A percentile compares a stretch with the other conserved stretches of the same genome.
Evolutionary conservation across 2,888 invertebrate genomes (phyloP).

Genomic region (Melieria crassipennis): DNA sequence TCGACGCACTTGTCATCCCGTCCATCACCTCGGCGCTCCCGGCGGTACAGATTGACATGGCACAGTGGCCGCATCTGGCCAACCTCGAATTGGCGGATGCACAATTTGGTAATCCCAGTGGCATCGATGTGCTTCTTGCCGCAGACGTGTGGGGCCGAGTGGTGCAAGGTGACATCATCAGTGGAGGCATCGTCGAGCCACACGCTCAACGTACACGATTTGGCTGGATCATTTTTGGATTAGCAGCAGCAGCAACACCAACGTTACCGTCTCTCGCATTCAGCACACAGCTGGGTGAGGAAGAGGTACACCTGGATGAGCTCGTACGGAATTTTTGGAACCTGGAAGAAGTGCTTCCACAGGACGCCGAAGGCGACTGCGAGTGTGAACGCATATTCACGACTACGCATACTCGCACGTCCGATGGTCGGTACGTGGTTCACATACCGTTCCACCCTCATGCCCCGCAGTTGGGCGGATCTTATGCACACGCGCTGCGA

Average conservation of each 20-base stretch:
- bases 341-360: conserved; percentile 22
- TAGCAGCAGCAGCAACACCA: conserved; percentile 15
- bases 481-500: conserved; percentile 14
- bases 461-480: conserved; percentile 15
- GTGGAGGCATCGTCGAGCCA: conserved; percentile 24
- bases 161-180: conserved; percentile 21
- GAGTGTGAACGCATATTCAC: conserved; percentile 1
- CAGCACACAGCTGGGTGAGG: neutral
- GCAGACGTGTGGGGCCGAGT: conserved; percentile 28
- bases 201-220: conserved; percentile 28
- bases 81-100: neutral
- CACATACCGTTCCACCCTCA: neutral
- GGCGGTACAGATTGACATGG: neutral
- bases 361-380: neutral
- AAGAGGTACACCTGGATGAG: conserved; percentile 23
- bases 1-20: neutral
- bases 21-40: conserved; percentile 6
- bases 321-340: conserved; percentile 35
- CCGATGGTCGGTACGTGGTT: conserved; percentile 20
- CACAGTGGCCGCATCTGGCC: conserved; percentile 8
- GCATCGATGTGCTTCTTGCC: conserved; percentile 36
- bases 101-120: conserved; percentile 39
- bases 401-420: neutral
- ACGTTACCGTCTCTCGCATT: neutral
- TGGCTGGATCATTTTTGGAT: conserved; percentile 37